These are phyloP conservation scores for Diplosoma virens DNA, from an alignment of 23 tunicate genomes.

Conservation along the genomic window DNA sequence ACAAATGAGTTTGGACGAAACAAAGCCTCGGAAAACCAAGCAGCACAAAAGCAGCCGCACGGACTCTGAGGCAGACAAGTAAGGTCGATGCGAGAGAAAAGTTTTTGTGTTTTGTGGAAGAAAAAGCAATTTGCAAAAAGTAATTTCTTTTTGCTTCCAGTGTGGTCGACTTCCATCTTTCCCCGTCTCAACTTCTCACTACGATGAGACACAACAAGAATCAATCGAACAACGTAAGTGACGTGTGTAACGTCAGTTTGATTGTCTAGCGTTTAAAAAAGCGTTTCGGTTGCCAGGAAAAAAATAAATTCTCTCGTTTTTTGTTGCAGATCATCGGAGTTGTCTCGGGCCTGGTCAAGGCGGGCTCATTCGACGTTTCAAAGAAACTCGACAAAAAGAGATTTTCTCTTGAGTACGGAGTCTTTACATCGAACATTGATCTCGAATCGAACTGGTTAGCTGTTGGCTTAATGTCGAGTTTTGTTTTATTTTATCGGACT, in stretches of 20 bases:
- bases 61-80: constrained; percentile 30
- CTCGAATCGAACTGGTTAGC: too few species aligned
- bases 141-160: not conserved
- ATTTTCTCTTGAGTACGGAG: too few species aligned
- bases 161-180: not conserved
- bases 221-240: constrained; percentile 24
- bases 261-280: not conserved
- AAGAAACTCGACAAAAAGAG: too few species aligned
- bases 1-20: constrained; percentile 23
- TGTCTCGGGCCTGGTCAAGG: too few species aligned
- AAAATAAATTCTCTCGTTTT: too few species aligned
- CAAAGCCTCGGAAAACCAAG: not conserved
- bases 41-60: constrained; percentile 25
- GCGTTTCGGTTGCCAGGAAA: too few species aligned
- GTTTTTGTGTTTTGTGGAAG: not conserved
- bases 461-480: too few species aligned
- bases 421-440: too few species aligned
- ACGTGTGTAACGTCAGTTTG: not conserved
- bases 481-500: too few species aligned
- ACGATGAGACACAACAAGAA: not conserved
- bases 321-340: too few species aligned
- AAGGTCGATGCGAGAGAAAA: not conserved
- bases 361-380: too few species aligned
- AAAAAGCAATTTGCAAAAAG: not conserved
- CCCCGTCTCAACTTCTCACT: not conserved